Percentiles rank a stretch among this genome's conserved stretches.
phyloP scores from a whole-genome alignment of 2,888 invertebrate species.

The Leistus spinibarbis region DNA sequence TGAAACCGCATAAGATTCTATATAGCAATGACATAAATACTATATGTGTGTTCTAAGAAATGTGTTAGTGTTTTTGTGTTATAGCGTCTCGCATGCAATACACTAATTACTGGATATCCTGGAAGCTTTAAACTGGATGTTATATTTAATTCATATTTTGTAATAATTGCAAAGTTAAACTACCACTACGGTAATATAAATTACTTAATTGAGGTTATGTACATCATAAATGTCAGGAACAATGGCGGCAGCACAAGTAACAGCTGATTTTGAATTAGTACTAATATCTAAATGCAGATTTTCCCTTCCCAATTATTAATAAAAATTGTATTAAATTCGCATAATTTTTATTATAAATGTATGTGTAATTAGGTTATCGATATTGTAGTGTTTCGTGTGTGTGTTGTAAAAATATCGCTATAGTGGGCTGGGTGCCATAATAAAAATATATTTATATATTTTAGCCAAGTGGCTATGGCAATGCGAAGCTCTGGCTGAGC shows the following conservation, averaged over 20 bases:
- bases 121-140: background rate
- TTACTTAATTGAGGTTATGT: too few species aligned
- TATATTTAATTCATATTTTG: too few species aligned
- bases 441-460: slow-evolving; percentile 35
- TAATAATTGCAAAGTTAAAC: background rate
- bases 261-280: too few species aligned
- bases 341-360: too few species aligned
- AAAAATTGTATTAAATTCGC: too few species aligned
- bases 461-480: slow-evolving; percentile 17
- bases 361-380: slow-evolving; percentile 24
- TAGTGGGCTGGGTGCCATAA: slow-evolving; percentile 31
- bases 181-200: too few species aligned
- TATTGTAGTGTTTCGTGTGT: slow-evolving; percentile 4
- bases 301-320: too few species aligned
- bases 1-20: background rate
- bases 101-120: background rate
- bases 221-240: too few species aligned
- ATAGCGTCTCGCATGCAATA: background rate
- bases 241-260: too few species aligned
- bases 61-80: background rate
- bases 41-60: background rate
- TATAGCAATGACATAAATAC: background rate
- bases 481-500: background rate
- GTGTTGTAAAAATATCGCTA: slow-evolving; percentile 28
- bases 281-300: too few species aligned